These are phyloP conservation scores for Sipha flava DNA, from an alignment of 1,140 invertebrate genomes.

Conservation along the genomic window DNA sequence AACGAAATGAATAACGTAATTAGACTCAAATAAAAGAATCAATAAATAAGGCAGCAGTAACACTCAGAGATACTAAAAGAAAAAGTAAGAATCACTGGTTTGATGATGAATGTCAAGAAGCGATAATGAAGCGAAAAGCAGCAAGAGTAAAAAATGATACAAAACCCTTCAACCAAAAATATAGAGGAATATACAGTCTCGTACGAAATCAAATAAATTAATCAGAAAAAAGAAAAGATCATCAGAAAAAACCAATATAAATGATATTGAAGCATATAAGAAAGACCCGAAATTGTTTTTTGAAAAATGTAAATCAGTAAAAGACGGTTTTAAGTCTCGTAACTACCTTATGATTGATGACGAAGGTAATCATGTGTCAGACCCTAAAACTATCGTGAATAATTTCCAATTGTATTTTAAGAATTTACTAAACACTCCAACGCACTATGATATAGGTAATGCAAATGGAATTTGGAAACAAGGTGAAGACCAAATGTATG, in stretches of 20 bases:
- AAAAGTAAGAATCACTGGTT: constrained; percentile 35
- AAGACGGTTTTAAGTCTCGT: too few relatives aligned
- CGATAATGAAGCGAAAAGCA: constrained; percentile 9
- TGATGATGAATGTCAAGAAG: constrained; percentile 33
- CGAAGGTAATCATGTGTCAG: neutral
- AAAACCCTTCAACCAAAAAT: neutral
- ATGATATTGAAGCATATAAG: neutral
- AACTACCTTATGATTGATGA: constrained; percentile 18
- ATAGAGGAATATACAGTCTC: neutral
- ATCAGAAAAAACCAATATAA: too few relatives aligned
- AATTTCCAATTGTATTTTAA: constrained; percentile 34
- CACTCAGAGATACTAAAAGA: neutral
- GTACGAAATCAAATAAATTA: constrained; percentile 18
- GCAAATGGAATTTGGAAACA: neutral
- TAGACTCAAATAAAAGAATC: neutral
- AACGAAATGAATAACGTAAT: neutral
- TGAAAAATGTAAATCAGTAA: neutral
- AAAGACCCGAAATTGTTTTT: neutral
- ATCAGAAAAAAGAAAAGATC: constrained; percentile 23
- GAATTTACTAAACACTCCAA: constrained; percentile 27
- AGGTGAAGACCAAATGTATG: too few relatives aligned
- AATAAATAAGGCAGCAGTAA: neutral
- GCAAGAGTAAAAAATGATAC: constrained; percentile 15
- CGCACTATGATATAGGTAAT: neutral
- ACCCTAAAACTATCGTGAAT: neutral